These are phyloP conservation scores for Drosophila cracens DNA, from an alignment of 2,888 invertebrate species.

Conservation along the genomic window DNA sequence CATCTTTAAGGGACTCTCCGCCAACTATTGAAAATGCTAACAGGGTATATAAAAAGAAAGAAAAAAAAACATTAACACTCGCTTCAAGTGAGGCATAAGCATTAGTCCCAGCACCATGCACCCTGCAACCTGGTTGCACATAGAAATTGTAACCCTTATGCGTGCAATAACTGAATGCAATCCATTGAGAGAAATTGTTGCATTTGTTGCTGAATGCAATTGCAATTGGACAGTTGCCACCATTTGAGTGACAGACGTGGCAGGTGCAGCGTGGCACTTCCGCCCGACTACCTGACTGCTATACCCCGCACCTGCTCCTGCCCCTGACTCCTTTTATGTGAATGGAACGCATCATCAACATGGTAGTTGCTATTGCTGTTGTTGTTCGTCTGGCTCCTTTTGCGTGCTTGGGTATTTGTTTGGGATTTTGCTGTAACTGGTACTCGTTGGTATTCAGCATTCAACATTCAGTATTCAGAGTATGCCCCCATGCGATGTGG, in stretches of 20 bases:
- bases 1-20: neutral
- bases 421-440: conserved; percentile 65
- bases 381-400: conserved; percentile 44
- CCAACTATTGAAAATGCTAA: neutral
- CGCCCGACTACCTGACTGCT: conserved; percentile 39
- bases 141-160: conserved; percentile 36
- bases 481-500: conserved; percentile 61
- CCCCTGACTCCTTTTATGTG: conserved; percentile 52
- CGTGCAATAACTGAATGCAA: conserved; percentile 35
- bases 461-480: conserved; percentile 31
- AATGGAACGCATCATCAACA: conserved; percentile 22
- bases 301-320: conserved; percentile 4
- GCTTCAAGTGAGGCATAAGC: conserved; percentile 2
- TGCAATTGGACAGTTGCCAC: conserved; percentile 54
- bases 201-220: conserved; percentile 70
- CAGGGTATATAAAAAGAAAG: neutral
- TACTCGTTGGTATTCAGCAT: conserved; percentile 74
- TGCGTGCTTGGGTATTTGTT: conserved; percentile 55
- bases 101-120: conserved; percentile 15
- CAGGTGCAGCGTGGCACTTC: conserved; percentile 69
- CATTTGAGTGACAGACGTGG: conserved; percentile 38
- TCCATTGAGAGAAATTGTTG: conserved; percentile 62
- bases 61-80: neutral
- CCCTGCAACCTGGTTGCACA: conserved; percentile 31
- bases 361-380: conserved; percentile 13